Evolutionary conservation across 2,888 invertebrate genomes (phyloP).

Genomic region (Hecatera dysodea): DNA sequence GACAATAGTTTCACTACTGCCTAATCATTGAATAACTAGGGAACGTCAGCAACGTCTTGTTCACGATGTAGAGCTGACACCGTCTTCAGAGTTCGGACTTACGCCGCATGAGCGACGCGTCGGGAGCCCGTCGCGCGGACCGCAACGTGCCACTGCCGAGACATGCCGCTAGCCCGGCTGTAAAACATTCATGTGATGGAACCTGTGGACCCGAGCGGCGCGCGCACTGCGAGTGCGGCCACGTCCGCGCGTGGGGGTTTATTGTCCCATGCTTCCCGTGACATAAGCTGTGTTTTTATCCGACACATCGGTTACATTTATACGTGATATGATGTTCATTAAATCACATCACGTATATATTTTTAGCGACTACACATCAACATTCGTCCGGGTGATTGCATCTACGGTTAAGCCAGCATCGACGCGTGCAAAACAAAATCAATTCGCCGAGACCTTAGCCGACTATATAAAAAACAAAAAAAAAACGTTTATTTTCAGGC

Average conservation of each 20-base stretch:
- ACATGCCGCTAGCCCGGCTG: slow-evolving; percentile 35
- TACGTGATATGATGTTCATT: slow-evolving; percentile 36
- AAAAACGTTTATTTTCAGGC: too few species aligned
- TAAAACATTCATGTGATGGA: slow-evolving; percentile 54
- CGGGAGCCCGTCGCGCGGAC: neutral
- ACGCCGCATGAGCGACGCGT: neutral
- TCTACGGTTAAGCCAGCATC: slow-evolving; percentile 9
- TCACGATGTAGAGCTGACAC: neutral
- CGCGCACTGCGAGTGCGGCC: slow-evolving; percentile 11
- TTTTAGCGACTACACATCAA: slow-evolving; percentile 26
- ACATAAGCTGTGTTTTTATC: slow-evolving; percentile 45
- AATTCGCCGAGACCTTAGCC: too few species aligned
- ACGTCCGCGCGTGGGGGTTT: slow-evolving; percentile 57
- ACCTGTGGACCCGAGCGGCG: slow-evolving; percentile 11
- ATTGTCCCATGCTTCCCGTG: slow-evolving; percentile 48
- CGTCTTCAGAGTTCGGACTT: neutral
- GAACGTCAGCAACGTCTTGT: neutral
- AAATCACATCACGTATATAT: slow-evolving; percentile 31
- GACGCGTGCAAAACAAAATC: neutral
- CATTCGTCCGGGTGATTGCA: slow-evolving; percentile 3
- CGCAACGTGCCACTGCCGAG: slow-evolving; percentile 13
- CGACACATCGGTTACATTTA: slow-evolving; percentile 28
- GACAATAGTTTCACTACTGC: neutral
- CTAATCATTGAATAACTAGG: neutral
- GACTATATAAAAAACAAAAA: too few species aligned